Evolutionary conservation across 1,140 invertebrate species (phyloP), one percentile per base, ranked within the genome.

Genomic region (Magallana gigas): DNA sequence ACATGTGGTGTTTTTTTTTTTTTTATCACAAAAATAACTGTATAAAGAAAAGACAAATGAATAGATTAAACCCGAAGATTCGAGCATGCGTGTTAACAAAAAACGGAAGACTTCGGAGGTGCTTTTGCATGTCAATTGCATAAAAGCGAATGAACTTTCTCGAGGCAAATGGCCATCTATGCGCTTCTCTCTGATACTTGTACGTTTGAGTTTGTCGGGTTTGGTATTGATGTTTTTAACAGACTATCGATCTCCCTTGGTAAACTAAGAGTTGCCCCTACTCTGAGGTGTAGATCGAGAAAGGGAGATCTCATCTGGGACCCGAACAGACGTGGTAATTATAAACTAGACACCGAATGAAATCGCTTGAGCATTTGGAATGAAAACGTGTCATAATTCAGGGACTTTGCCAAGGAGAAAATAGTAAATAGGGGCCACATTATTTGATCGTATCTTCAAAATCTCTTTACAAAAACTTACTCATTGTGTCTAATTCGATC

Each of bases 211-310:
- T 12, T 29, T 29, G 18, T 18, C 36, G 1, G 23, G 23, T 18
- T 76, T 76, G 18, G 29, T 76, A 76, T 76, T 12, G 68, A 76
- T 76, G 68, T 76, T 76, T 76, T 76, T 76, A 76, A 76, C 68
- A 76, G 68, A 9, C 68, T 76, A 76, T 76, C 14, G 68, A 76
- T 76, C 68, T 76, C 12, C 11, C 18, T 11, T 18, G 36, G 68
- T 12, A 11, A 71, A 71, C 68, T 23, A 18, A 23, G 68, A 36
- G 29, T 29, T 76, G 23, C 23, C 23, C 23, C 36, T 76, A 76
- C 68, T 76, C 68, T 4, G 23, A 29, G 23, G 68, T 76, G 68
- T 76, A 76, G 23, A 76, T 76, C 68, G 23, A 29, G 36, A 29
- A 76, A 76, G 2, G 23, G 23, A 76, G 29, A 76, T 29, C 23